Conservation (phyloP, 1,140 invertebrate genomes). For the Triops longicaudatus region DNA sequence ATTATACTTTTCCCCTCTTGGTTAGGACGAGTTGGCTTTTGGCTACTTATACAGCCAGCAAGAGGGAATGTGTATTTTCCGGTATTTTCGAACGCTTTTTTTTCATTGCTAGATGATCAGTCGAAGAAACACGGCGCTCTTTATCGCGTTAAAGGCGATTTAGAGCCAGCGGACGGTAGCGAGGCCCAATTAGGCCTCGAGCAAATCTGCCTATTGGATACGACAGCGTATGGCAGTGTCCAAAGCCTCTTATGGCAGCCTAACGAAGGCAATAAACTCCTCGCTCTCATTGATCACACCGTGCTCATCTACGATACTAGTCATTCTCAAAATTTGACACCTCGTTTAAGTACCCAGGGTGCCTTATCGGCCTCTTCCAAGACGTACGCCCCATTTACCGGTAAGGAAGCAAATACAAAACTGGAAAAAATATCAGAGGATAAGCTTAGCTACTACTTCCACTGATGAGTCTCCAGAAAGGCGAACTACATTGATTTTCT, state of each 20-base stretch:
- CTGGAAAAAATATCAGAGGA: too few relatives aligned
- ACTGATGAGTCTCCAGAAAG: neutral
- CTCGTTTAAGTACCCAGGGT: neutral
- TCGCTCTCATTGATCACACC: conserved; percentile 65
- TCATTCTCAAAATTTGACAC: neutral
- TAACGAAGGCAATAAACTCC: conserved; percentile 56
- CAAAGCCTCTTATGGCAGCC: conserved; percentile 78
- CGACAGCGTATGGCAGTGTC: conserved; percentile 54
- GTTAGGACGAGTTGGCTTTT: too few relatives aligned
- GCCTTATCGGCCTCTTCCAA: neutral
- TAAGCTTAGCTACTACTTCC: neutral
- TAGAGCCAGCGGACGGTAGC: conserved; percentile 35
- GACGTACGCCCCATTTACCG: neutral
- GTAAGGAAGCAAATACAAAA: neutral
- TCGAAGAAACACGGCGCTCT: neutral
- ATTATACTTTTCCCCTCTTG: too few relatives aligned
- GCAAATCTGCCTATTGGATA: conserved; percentile 39
- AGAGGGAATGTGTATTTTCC: too few relatives aligned
- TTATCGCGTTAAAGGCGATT: conserved; percentile 30
- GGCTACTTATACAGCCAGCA: too few relatives aligned
- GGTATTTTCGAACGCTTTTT: neutral
- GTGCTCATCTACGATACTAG: conserved; percentile 49
- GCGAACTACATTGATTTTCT: neutral
- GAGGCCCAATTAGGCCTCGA: conserved; percentile 37
- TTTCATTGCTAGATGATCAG: neutral